Percentiles rank a stretch among this genome's conserved stretches.
Conservation (phyloP, 1,140 invertebrate genomes). For the Lepidurus packardi region DNA sequence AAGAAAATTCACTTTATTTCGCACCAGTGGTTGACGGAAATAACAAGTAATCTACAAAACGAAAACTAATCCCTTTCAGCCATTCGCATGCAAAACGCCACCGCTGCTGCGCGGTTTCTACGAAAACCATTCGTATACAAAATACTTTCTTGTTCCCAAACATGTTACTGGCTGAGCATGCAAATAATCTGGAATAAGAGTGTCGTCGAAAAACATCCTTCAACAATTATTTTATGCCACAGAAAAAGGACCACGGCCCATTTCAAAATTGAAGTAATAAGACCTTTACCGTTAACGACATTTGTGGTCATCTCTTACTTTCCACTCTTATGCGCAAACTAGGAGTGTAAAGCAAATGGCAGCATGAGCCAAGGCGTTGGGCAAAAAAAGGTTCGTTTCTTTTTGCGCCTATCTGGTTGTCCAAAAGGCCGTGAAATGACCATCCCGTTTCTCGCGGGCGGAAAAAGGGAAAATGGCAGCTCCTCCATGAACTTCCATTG, state of each 20-base stretch:
- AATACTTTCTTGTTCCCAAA: too few species aligned
- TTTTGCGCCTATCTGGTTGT: background rate
- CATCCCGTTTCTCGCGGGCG: background rate
- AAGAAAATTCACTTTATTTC: too few species aligned
- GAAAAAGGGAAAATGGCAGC: background rate
- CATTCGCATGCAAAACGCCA: too few species aligned
- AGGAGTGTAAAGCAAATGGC: background rate
- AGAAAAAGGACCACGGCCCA: background rate
- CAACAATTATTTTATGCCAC: too few species aligned
- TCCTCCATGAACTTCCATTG: background rate
- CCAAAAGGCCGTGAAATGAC: constrained; percentile 15
- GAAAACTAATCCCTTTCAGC: too few species aligned
- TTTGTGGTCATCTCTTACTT: background rate
- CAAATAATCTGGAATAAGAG: too few species aligned
- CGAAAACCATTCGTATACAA: too few species aligned
- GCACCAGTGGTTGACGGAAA: too few species aligned
- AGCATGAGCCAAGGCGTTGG: background rate
- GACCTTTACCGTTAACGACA: background rate
- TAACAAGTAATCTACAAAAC: too few species aligned
- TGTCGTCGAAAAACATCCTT: too few species aligned
- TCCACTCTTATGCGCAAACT: background rate
- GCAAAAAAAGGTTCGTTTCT: background rate
- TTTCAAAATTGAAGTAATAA: background rate
- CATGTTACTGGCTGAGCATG: too few species aligned
- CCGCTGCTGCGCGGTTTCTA: too few species aligned